Evolutionary conservation across 2,888 invertebrate species (phyloP), one percentile per base, ranked within the genome.

Genomic region (Mesorhabditis sp.): DNA sequence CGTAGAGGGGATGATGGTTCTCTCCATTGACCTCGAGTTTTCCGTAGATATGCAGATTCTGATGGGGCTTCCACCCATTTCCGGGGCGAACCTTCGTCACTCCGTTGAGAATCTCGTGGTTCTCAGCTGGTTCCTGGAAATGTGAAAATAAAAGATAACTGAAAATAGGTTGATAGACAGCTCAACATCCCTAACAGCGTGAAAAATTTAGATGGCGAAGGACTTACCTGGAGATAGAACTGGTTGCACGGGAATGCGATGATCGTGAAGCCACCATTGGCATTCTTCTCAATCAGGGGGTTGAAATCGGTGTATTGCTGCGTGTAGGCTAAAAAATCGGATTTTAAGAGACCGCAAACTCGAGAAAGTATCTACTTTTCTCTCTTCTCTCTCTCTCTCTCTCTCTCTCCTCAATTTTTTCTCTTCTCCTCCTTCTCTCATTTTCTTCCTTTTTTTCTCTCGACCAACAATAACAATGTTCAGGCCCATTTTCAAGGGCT

Each of bases 251-350:
- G 85, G 78, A 85, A 85, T 62, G 83, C 85, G 65, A 83, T 67
- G n/a, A 85, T 77, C 10, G 80, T 80, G 75, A 84, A 83, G 66
- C 81, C 79, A 45, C 79, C 78, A 10, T 80, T 78, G 62, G 77
- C 80, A 70, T 83, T 80, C 67, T 78, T 76, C 67, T 84, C 81
- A 72, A 86, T 81, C 66, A 85, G 70, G 7, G 82, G 82, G 71
- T 85, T 85, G 77, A 85, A 86, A 72, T 85, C 86, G 41, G 79
- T 81, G 78, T 85, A 85, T 72, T 85, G 85, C 72, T 85, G 83
- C 13, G 85, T 85, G 77, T 84, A 85, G 13, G 83, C 85, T 84
- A 74, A 66, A 82, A 6, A 68, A 62, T 15, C 10, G 61, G 61
- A 28, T 28, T 28, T 28, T 28, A 28, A 28, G 28, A 28, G 28